These are phyloP conservation scores for Aspidiotus destructor DNA, from an alignment of 2,888 invertebrate genomes.

Conservation along the genomic window DNA sequence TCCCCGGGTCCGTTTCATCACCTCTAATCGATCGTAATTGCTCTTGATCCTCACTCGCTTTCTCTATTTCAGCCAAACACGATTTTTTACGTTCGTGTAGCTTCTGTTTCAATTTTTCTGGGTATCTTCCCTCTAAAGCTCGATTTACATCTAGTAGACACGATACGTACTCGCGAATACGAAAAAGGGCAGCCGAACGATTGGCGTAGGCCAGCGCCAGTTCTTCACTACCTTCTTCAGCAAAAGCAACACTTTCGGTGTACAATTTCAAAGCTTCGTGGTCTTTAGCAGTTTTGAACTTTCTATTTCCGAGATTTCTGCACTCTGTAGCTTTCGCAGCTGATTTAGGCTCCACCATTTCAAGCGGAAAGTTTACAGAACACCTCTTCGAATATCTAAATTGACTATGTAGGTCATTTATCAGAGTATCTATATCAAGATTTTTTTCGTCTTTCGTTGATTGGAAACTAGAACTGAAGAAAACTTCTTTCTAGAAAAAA, in stretches of 20 bases:
- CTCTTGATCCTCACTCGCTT: too few species aligned
- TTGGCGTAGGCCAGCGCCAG: constrained; percentile 57
- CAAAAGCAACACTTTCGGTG: constrained; percentile 53
- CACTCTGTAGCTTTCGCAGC: background rate
- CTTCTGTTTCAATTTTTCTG: constrained; percentile 53
- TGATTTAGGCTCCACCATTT: background rate
- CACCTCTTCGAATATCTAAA: too few species aligned
- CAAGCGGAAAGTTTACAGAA: too few species aligned
- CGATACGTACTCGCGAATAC: constrained; percentile 52
- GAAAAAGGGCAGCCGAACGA: constrained; percentile 56
- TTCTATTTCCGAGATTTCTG: constrained; percentile 39
- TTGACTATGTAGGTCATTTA: too few species aligned
- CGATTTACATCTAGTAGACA: constrained; percentile 54
- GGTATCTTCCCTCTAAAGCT: constrained; percentile 55
- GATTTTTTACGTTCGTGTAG: constrained; percentile 49
- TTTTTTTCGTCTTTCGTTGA: too few species aligned
- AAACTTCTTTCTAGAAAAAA: too few species aligned
- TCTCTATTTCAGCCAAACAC: constrained; percentile 30
- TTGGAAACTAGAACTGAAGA: too few species aligned
- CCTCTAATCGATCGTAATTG: too few species aligned
- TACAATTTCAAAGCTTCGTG: constrained; percentile 51
- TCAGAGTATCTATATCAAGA: too few species aligned
- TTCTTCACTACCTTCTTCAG: constrained; percentile 49
- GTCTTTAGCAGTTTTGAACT: constrained; percentile 48
- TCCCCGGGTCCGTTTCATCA: constrained; percentile 5